Percentiles rank a stretch among this genome's conserved stretches.
Evolutionary conservation across 1,140 invertebrate species (phyloP).

Genomic region (Hylyphantes graminicola): DNA sequence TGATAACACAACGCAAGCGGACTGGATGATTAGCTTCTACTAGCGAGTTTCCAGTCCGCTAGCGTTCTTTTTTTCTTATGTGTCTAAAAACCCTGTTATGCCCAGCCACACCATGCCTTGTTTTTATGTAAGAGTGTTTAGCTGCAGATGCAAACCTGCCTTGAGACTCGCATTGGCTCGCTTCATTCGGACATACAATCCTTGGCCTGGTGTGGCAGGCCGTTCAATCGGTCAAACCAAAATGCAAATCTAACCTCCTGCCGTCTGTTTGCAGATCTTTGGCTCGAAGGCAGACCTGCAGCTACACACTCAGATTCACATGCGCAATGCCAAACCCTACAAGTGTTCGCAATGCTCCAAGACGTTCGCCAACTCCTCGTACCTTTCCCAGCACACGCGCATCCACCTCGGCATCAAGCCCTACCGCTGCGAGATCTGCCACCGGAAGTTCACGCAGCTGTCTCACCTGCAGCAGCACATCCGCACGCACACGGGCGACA

Average conservation of each 20-base stretch:
- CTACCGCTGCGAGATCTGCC: conserved; percentile 90
- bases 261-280: conserved; percentile 83
- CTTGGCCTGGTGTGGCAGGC: conserved; percentile 61
- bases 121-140: conserved; percentile 57
- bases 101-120: conserved; percentile 57
- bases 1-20: conserved; percentile 49
- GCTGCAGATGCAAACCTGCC: conserved; percentile 60
- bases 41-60: conserved; percentile 55
- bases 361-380: conserved; percentile 98
- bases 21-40: conserved; percentile 43
- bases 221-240: conserved; percentile 41
- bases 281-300: conserved; percentile 96
- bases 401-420: conserved; percentile 87
- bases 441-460: conserved; percentile 98
- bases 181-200: conserved; percentile 6
- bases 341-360: conserved; percentile 98
- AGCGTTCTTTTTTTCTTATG: conserved; percentile 34
- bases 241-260: conserved; percentile 18
- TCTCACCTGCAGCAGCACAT: conserved; percentile 99
- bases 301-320: conserved; percentile 96
- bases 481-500: conserved; percentile 97
- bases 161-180: conserved; percentile 38
- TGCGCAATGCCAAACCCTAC: conserved; percentile 98
- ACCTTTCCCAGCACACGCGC: conserved; percentile 97
- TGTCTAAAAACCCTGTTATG: conserved; percentile 11